A percentile compares a stretch with the other conserved stretches of the same genome.
Evolutionary conservation across 2,113 vertebrate species (phyloP).

Genomic region (Gallinago jamesoni): DNA sequence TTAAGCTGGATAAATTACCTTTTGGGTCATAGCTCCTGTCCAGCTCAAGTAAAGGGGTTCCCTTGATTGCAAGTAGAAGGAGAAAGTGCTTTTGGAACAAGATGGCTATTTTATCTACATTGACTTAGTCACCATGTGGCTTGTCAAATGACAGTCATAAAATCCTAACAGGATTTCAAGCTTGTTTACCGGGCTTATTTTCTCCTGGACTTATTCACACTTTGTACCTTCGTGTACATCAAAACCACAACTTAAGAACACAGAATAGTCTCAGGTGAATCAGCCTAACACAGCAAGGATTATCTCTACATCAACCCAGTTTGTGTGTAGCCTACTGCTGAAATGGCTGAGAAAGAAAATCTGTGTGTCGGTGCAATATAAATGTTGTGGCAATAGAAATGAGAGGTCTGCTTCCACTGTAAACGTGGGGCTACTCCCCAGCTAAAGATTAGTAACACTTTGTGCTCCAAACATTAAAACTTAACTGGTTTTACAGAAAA

Average conservation of each 20-base stretch:
- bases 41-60: neutral
- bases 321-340: neutral
- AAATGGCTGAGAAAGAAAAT: neutral
- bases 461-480: neutral
- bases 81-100: neutral
- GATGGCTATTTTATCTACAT: neutral
- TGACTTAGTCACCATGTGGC: neutral
- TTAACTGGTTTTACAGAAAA: neutral
- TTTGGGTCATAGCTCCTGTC: neutral
- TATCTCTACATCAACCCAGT: neutral
- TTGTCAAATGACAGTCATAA: neutral
- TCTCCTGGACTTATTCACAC: neutral
- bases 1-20: neutral
- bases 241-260: neutral
- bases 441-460: neutral
- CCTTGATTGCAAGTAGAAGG: neutral
- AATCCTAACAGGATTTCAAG: neutral
- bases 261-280: neutral
- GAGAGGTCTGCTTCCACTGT: neutral
- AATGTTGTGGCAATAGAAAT: neutral
- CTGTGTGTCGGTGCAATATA: no score
- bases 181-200: neutral
- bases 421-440: neutral
- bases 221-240: neutral
- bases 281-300: neutral